Percentiles rank a stretch among this genome's conserved stretches.
phyloP scores from a whole-genome alignment of 2,797 vertebrate species.

The Hydrocynus forskahlii region DNA sequence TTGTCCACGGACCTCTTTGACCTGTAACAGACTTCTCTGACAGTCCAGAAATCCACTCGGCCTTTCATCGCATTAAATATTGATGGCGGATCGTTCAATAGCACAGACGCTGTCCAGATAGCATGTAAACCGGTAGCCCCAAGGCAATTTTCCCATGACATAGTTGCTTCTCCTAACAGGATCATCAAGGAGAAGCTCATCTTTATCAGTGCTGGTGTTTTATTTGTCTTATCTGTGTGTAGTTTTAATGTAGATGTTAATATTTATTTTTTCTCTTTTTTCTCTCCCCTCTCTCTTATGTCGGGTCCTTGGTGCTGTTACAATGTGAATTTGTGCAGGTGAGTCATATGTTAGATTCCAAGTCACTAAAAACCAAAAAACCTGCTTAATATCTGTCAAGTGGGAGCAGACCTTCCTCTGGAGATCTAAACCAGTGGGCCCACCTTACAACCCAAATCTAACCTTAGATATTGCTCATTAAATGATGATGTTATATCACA shows the following conservation, averaged over 20 bases:
- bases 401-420: not conserved
- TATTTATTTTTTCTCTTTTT: constrained; percentile 4
- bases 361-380: not conserved
- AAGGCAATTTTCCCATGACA: constrained; percentile 1
- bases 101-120: not conserved
- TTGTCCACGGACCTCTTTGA: constrained; percentile 25
- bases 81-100: constrained; percentile 37
- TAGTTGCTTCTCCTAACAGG: constrained; percentile 9
- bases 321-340: constrained; percentile 12
- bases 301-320: not conserved
- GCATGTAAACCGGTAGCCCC: constrained; percentile 45
- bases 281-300: not conserved
- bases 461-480: not conserved
- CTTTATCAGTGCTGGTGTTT: not conserved
- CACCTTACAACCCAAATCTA: not conserved
- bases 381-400: not conserved
- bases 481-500: not conserved
- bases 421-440: not conserved
- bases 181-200: not conserved
- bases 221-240: not conserved
- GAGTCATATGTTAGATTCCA: constrained; percentile 11
- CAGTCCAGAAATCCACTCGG: constrained; percentile 23
- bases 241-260: constrained; percentile 11
- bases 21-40: constrained; percentile 34
- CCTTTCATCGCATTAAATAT: constrained; percentile 52